These are phyloP conservation scores for Enteromius thamalakanensis DNA, from an alignment of 2,797 vertebrate genomes.

Conservation along the genomic window DNA sequence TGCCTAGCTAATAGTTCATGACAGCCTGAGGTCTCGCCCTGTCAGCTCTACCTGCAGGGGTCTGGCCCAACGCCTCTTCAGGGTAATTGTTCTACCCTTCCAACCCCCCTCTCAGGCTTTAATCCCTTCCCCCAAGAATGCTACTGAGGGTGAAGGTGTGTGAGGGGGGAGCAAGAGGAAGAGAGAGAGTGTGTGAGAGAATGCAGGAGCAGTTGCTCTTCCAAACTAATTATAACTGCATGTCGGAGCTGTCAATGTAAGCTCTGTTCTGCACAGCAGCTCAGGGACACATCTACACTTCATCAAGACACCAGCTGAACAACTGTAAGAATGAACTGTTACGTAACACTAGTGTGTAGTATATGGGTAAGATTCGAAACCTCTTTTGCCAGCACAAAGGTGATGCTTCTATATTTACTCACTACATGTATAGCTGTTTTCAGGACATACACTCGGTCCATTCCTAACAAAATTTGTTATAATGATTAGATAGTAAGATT, in stretches of 20 bases:
- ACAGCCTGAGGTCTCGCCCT: conserved; percentile 59
- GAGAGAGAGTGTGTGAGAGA: conserved; percentile 10
- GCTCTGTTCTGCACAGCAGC: conserved; percentile 21
- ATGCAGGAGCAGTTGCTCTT: conserved; percentile 32
- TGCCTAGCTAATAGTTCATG: conserved; percentile 54
- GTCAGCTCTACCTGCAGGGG: conserved; percentile 61
- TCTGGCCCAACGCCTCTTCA: conserved; percentile 37
- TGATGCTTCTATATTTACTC: background rate
- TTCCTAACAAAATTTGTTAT: background rate
- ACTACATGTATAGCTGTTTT: background rate
- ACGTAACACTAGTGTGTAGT: background rate
- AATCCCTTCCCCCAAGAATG: conserved; percentile 52
- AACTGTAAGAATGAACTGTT: conserved; percentile 16
- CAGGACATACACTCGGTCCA: background rate
- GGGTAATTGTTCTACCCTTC: conserved; percentile 58
- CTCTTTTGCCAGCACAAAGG: background rate
- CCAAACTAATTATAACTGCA: conserved; percentile 53
- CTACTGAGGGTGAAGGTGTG: conserved; percentile 53
- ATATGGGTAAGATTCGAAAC: background rate
- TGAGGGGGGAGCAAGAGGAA: conserved; percentile 29
- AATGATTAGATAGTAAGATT: background rate
- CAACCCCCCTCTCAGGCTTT: conserved; percentile 43
- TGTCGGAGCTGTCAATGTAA: conserved; percentile 28
- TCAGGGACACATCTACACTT: conserved; percentile 9
- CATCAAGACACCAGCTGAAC: background rate